Evolutionary conservation across 2,113 vertebrate species (phyloP).

Genomic region (Chionomys nivalis): DNA sequence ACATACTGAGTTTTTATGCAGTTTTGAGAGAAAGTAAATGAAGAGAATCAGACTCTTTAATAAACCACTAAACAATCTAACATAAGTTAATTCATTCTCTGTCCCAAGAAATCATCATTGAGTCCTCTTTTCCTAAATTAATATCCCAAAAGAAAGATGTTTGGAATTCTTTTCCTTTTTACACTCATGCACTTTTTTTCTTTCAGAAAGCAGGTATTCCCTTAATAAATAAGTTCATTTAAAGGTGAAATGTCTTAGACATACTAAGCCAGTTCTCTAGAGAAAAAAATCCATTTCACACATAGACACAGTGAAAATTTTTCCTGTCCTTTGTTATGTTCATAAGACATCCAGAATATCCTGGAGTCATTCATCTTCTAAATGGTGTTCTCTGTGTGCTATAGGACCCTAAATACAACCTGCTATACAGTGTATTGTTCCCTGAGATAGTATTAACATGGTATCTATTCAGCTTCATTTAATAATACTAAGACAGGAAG

Average conservation of each 20-base stretch:
- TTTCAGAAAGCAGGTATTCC: neutral
- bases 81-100: neutral
- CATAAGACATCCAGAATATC: neutral
- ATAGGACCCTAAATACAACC: neutral
- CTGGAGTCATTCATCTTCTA: neutral
- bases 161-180: neutral
- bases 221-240: constrained; percentile 8
- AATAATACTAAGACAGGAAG: neutral
- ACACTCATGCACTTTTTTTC: neutral
- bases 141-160: neutral
- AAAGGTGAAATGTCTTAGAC: neutral
- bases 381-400: neutral
- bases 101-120: neutral
- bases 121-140: neutral
- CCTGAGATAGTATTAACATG: neutral
- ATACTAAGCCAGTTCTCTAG: neutral
- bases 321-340: neutral
- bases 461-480: neutral
- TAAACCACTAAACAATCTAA: neutral
- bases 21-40: neutral
- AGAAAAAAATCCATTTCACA: neutral
- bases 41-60: neutral
- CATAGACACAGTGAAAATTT: neutral
- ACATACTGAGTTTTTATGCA: neutral
- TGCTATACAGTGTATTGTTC: neutral